Conservation (phyloP, 1,140 invertebrate genomes). For the Notospermus geniculatus region DNA sequence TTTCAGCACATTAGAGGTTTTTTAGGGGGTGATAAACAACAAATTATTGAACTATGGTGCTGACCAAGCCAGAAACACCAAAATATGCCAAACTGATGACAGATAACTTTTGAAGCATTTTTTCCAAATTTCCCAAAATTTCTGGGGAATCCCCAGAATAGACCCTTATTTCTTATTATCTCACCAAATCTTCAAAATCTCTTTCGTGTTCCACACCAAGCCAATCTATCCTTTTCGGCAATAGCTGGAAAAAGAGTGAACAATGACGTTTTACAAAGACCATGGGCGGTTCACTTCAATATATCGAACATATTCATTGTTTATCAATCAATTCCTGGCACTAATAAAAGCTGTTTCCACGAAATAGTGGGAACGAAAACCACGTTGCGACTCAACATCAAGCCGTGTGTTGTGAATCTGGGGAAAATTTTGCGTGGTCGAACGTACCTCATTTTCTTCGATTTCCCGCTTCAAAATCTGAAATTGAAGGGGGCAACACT, state of each 20-base stretch:
- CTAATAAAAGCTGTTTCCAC: neutral
- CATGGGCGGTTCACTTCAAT: neutral
- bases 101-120: conserved; percentile 8
- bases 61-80: too few relatives aligned
- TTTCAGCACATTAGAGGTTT: conserved; percentile 5
- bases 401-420: neutral
- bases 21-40: neutral
- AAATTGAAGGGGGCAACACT: conserved; percentile 54
- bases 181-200: conserved; percentile 86
- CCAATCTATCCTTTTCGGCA: conserved; percentile 90
- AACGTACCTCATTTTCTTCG: conserved; percentile 72
- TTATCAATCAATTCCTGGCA: too few relatives aligned
- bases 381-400: too few relatives aligned
- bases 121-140: neutral
- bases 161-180: conserved; percentile 33
- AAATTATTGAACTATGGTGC: neutral
- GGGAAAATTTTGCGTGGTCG: conserved; percentile 23
- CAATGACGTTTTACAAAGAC: conserved; percentile 24
- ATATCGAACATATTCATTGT: too few relatives aligned
- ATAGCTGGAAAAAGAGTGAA: conserved; percentile 70
- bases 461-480: conserved; percentile 74
- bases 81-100: neutral
- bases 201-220: conserved; percentile 79
- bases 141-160: too few relatives aligned
- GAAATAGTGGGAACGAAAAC: conserved; percentile 1